A percentile compares a stretch with the other conserved stretches of the same genome.
phyloP scores from a whole-genome alignment of 2,113 vertebrate genomes.

The Misgurnus anguillicaudatus region DNA sequence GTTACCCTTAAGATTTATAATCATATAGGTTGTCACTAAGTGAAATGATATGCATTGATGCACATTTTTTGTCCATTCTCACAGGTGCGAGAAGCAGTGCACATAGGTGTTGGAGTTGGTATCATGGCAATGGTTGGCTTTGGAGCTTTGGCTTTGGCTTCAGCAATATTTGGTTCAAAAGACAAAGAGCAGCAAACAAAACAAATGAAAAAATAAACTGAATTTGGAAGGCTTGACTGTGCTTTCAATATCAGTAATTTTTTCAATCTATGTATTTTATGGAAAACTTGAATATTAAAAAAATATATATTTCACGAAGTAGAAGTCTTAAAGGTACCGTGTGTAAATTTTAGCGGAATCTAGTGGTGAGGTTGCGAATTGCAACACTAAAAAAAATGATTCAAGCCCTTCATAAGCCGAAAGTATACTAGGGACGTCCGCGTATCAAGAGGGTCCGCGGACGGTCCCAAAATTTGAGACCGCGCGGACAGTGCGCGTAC shows the following conservation, averaged over 20 bases:
- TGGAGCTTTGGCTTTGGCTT: constrained; percentile 43
- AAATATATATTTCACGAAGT: too few relatives aligned
- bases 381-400: too few relatives aligned
- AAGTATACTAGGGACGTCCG: too few relatives aligned
- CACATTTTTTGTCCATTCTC: background rate
- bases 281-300: background rate
- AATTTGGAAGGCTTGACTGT: constrained; percentile 29
- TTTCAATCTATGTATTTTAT: background rate
- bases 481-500: too few relatives aligned
- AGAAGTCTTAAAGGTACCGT: too few relatives aligned
- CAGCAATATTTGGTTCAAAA: constrained; percentile 47
- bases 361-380: too few relatives aligned
- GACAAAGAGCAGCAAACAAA: constrained; percentile 58
- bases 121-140: constrained; percentile 6
- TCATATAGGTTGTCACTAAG: too few relatives aligned
- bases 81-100: constrained; percentile 62
- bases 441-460: too few relatives aligned
- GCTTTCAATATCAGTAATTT: background rate
- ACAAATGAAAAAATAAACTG: constrained; percentile 29
- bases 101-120: constrained; percentile 21
- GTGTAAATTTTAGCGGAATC: too few relatives aligned
- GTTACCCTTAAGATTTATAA: too few relatives aligned
- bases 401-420: too few relatives aligned
- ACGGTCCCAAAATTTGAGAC: too few relatives aligned
- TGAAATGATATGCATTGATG: background rate